Evolutionary conservation across 1,140 invertebrate species (phyloP), one percentile per base, ranked within the genome.

Genomic region (Ditylenchus dipsaci): DNA sequence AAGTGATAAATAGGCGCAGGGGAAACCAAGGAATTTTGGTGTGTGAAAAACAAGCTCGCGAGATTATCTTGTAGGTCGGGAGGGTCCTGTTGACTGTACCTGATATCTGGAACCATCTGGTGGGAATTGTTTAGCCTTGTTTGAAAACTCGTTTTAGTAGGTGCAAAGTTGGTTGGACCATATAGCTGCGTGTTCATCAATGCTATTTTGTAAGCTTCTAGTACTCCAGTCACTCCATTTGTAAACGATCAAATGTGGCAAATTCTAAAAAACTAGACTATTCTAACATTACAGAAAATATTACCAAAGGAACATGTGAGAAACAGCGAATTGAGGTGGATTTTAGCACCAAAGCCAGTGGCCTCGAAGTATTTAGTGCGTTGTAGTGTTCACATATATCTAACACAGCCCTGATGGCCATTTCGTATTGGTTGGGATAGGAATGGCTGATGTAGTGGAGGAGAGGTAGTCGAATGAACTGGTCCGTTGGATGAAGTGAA

Each of bases 401-500:
- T 19, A 71, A 15, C 29, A 71, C 67, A 1, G 67, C 49, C 30
- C 57, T 33, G 8, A 61, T 71, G 23, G 67, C 88, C 63, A 83
- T 83, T 72, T 86, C 85, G 76, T 89, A 89, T 67, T 87, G 85
- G 82, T 88, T 89, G 7, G 82, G 81, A 63, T 73, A 68, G 65
- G 82, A 79, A 0, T 81, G 76, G 72, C 84, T 84, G 27, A 87
- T 84, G 76, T 86, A 87, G 79, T n/a, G n/a, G 9, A 89, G 83
- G 0, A n/a, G 87, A 88, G 8, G 82, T 76, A 0, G 86, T 84
- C 17, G 83, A 76, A 43, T 83, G 80, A 1, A 88, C 87, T 74
- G 88, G 84, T 15, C 88, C 88, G 84, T 89, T 89, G 17, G 88
- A 89, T 13, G 87, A 88, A 21, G 88, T 89, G 77, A 90, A 89